These are phyloP conservation scores for Microcebus lehilahytsara DNA, from an alignment of 2,113 vertebrate genomes.

Conservation along the genomic window DNA sequence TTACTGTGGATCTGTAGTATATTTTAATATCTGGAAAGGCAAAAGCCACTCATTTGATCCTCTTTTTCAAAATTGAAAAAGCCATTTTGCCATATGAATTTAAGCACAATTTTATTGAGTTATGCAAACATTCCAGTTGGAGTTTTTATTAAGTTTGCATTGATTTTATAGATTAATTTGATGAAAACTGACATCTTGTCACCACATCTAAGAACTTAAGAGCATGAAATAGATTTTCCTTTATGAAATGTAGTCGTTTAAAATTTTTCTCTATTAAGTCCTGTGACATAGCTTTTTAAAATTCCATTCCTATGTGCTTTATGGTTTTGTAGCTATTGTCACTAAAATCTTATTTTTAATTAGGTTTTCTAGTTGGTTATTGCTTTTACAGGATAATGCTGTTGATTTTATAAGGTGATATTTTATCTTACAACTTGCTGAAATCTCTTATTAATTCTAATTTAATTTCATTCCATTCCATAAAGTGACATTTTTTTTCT, in stretches of 20 bases:
- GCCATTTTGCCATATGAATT: not conserved
- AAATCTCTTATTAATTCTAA: not conserved
- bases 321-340: not conserved
- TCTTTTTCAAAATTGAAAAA: not conserved
- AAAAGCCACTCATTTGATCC: not conserved
- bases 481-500: not conserved
- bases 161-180: not conserved
- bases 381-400: not conserved
- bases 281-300: not conserved
- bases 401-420: not conserved
- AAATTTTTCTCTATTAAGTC: not conserved
- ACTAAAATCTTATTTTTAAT: slow-evolving; percentile 8
- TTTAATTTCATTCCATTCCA: not conserved
- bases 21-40: not conserved
- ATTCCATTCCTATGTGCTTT: not conserved
- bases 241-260: not conserved
- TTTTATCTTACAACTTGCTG: not conserved
- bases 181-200: not conserved
- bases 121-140: not conserved
- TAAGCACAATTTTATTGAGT: not conserved
- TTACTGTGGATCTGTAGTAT: not conserved
- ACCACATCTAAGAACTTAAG: not conserved
- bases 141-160: not conserved
- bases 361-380: not conserved
- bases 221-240: not conserved